Percentiles rank a stretch among this genome's conserved stretches.
These are phyloP conservation scores for Homarus americanus DNA, from an alignment of 1,140 invertebrate genomes.

Conservation along the genomic window DNA sequence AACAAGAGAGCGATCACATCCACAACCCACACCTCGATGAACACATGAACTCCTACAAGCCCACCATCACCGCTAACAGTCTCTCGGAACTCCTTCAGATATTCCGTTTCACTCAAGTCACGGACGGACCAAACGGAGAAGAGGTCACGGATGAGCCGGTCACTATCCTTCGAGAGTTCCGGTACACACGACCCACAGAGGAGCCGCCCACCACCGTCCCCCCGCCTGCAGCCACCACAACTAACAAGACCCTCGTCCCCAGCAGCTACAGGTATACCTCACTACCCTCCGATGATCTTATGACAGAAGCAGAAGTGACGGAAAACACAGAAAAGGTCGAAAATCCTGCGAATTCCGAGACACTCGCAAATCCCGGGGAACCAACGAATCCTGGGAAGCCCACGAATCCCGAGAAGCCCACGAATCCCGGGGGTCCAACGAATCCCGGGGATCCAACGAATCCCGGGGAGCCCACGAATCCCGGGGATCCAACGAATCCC, in stretches of 20 bases:
- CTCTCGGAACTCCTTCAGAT: conserved; percentile 73
- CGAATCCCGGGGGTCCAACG: no score
- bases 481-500: no score
- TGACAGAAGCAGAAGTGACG: conserved; percentile 33
- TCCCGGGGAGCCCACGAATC: no score
- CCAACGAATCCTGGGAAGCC: no score
- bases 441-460: no score
- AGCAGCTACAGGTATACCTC: conserved; percentile 51
- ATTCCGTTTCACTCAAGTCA: conserved; percentile 72
- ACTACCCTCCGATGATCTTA: conserved; percentile 29
- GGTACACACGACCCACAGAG: conserved; percentile 73
- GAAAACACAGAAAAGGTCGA: no score
- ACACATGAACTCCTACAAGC: conserved; percentile 67
- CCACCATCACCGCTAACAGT: conserved; percentile 69
- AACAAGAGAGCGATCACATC: neutral
- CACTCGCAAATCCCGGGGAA: no score
- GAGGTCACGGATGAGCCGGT: conserved; percentile 55
- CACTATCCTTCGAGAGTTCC: conserved; percentile 48
- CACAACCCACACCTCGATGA: conserved; percentile 60
- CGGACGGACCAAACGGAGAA: conserved; percentile 35
- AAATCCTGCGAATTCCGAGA: no score
- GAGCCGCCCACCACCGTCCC: conserved; percentile 54
- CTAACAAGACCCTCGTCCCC: neutral
- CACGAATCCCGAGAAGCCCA: no score
- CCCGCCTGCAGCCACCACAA: neutral